Percentiles rank a stretch among this genome's conserved stretches.
Evolutionary conservation across 2,797 vertebrate genomes (phyloP).

Genomic region (Pristis pectinata): DNA sequence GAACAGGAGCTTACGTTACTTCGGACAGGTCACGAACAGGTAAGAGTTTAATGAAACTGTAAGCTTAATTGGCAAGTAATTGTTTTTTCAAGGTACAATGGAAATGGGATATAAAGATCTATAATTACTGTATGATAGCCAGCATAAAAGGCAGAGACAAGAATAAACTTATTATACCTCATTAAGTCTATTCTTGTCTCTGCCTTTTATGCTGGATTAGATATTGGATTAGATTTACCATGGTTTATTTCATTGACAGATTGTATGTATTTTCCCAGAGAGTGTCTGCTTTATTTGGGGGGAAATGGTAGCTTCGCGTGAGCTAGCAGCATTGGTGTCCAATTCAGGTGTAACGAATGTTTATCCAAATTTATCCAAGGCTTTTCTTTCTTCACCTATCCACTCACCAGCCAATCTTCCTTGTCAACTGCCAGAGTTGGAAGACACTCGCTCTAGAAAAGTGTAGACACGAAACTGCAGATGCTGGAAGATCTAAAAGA

Average conservation of each 20-base stretch:
- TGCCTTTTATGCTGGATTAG: too few species aligned
- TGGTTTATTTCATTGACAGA: neutral
- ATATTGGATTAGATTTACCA: neutral
- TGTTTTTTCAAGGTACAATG: neutral
- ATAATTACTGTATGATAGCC: neutral
- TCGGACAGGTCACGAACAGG: conserved; percentile 89
- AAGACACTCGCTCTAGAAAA: too few species aligned
- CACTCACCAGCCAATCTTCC: too few species aligned
- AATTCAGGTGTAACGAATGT: neutral
- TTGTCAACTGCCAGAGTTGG: too few species aligned
- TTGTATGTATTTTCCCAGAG: neutral
- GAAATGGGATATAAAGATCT: neutral
- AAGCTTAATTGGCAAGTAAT: neutral
- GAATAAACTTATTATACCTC: too few species aligned
- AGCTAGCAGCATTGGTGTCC: neutral
- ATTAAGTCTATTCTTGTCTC: too few species aligned
- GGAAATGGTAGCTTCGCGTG: neutral
- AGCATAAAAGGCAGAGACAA: neutral
- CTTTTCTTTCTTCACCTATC: neutral
- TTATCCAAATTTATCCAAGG: neutral
- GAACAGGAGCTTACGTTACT: conserved; percentile 81
- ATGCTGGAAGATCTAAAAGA: too few species aligned
- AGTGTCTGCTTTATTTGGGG: neutral
- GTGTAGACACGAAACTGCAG: too few species aligned
- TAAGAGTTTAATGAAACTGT: conserved; percentile 45